Conservation (phyloP, 2,113 vertebrate species). For the Stomatorhinus ivindoensis region DNA sequence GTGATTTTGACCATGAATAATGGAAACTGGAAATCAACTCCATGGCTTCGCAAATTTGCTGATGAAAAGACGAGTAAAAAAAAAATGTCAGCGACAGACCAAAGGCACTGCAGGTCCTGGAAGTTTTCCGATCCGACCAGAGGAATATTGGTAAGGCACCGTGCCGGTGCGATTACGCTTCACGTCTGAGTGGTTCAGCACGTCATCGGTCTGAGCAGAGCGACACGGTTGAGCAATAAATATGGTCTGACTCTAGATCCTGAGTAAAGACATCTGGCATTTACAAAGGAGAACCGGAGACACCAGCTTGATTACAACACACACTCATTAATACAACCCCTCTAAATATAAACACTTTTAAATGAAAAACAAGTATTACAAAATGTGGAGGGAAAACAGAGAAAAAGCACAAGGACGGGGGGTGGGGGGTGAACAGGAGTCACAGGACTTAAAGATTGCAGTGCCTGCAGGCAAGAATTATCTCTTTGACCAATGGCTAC, state of each 20-base stretch:
- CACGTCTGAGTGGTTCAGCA: not conserved
- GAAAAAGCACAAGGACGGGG: conserved; percentile 56
- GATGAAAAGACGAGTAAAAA: not conserved
- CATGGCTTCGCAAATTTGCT: not conserved
- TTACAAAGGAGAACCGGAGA: conserved; percentile 35
- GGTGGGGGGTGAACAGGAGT: conserved; percentile 54
- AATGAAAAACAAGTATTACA: conserved; percentile 35
- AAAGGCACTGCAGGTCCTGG: not conserved
- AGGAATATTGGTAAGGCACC: not conserved
- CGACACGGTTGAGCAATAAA: conserved; percentile 20
- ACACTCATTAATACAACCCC: conserved; percentile 30
- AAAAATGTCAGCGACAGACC: not conserved
- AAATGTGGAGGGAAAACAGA: conserved; percentile 29
- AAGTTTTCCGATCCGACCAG: not conserved
- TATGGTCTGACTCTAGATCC: conserved; percentile 20
- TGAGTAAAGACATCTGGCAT: conserved; percentile 38
- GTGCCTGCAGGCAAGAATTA: conserved; percentile 60
- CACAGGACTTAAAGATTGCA: conserved; percentile 64
- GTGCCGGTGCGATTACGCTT: not conserved
- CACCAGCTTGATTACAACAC: conserved; percentile 23
- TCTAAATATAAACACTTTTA: conserved; percentile 37
- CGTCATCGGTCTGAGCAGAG: not conserved
- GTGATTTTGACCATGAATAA: not conserved
- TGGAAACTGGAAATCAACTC: not conserved
- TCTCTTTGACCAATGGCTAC: conserved; percentile 63